phyloP scores from a whole-genome alignment of 2,888 invertebrate species.

The Acanthosoma haemorrhoidale region DNA sequence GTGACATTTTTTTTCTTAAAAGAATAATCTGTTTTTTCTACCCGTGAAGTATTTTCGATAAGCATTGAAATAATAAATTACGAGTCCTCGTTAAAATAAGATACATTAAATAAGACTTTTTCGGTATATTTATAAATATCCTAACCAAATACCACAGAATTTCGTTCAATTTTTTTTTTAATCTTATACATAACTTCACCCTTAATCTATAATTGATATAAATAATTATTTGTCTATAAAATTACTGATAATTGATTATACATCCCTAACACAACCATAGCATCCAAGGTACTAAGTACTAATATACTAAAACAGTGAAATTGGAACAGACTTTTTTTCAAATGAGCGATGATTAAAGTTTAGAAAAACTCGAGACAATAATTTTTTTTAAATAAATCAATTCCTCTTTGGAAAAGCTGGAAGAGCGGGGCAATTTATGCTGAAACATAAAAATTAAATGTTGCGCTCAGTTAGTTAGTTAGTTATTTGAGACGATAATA shows the following conservation, averaged over 20 bases:
- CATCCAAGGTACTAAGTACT: neutral
- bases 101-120: no score
- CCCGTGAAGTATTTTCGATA: no score
- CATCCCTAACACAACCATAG: constrained; percentile 11
- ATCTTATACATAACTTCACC: no score
- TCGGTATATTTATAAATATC: no score
- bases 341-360: constrained; percentile 1
- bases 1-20: no score
- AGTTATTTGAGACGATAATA: neutral
- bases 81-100: no score
- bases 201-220: neutral
- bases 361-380: neutral
- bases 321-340: constrained; percentile 6
- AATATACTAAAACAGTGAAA: neutral
- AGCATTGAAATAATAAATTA: no score
- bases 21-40: no score
- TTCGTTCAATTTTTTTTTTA: no score
- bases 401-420: neutral
- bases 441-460: constrained; percentile 8
- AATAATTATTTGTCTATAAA: neutral
- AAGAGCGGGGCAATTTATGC: neutral
- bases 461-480: neutral
- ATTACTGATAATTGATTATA: neutral
- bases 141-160: no score
- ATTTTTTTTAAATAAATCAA: neutral